Conservation (phyloP, 2,797 vertebrate genomes). For the Bryconaethiops microstoma region DNA sequence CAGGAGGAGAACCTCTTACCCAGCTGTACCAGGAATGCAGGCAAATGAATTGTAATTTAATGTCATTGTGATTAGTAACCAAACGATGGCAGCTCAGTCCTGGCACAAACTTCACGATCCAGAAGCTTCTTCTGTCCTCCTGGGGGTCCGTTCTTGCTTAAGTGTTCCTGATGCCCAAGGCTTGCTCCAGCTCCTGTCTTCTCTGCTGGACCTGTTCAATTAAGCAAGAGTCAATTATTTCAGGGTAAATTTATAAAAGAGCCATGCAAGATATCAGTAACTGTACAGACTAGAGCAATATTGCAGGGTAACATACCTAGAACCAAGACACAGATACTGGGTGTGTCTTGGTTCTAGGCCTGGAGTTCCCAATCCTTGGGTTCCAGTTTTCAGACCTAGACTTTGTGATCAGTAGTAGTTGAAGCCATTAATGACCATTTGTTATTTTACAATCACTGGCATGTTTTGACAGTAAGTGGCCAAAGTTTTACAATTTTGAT, state of each 20-base stretch:
- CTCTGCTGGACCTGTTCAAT: conserved; percentile 91
- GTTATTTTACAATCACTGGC: too few species aligned
- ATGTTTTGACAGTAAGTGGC: too few species aligned
- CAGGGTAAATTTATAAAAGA: neutral
- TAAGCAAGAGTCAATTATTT: neutral
- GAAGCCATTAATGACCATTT: too few species aligned
- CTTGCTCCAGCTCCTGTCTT: conserved; percentile 96
- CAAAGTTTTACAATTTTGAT: too few species aligned
- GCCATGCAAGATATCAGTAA: neutral
- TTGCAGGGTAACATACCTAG: too few species aligned
- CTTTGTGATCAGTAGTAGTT: too few species aligned
- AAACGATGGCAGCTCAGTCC: conserved; percentile 7
- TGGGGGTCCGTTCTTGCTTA: conserved; percentile 66
- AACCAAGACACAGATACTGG: too few species aligned
- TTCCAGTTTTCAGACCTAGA: too few species aligned
- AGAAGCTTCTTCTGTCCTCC: conserved; percentile 20
- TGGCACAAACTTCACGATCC: conserved; percentile 33
- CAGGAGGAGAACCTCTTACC: neutral
- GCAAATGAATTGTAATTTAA: conserved; percentile 42
- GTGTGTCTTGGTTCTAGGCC: too few species aligned
- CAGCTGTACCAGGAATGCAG: conserved; percentile 23
- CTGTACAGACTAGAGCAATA: neutral
- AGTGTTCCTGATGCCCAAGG: conserved; percentile 97
- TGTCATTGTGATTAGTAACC: conserved; percentile 38
- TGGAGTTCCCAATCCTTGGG: too few species aligned